These are phyloP conservation scores for Cladopsammia gracilis DNA, from an alignment of 64 coral and sea anemone genomes.

Conservation along the genomic window DNA sequence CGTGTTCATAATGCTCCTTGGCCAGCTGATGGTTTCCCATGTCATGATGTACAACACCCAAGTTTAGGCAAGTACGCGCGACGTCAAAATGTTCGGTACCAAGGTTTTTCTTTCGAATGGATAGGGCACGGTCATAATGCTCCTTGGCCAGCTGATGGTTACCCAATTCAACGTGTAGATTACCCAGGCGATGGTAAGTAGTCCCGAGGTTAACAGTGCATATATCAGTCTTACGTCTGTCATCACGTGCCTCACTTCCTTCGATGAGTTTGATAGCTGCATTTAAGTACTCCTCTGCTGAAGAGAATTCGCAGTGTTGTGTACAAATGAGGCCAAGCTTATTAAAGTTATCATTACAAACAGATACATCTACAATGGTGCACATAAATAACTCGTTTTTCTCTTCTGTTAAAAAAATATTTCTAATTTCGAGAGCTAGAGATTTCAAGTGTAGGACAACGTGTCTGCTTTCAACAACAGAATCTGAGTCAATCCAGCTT, in stretches of 20 bases:
- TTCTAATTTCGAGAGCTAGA: not conserved
- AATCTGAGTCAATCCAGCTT: not conserved
- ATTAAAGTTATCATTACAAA: not conserved
- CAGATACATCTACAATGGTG: not conserved
- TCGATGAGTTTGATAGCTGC: not conserved
- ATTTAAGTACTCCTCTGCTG: not conserved
- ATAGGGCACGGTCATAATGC: too few species aligned
- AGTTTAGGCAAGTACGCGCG: too few species aligned
- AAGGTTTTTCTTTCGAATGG: too few species aligned
- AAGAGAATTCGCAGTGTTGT: not conserved
- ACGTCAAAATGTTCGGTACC: too few species aligned
- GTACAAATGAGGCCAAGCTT: not conserved
- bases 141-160: too few species aligned
- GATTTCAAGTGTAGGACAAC: constrained; percentile 1
- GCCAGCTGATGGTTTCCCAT: too few species aligned
- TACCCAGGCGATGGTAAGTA: too few species aligned
- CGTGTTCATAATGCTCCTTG: too few species aligned
- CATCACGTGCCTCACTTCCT: not conserved
- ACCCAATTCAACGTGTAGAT: too few species aligned
- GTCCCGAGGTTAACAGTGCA: too few species aligned
- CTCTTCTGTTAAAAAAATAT: not conserved
- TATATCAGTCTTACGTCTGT: too few species aligned
- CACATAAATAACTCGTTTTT: not conserved
- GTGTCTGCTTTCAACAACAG: not conserved
- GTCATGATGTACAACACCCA: too few species aligned